phyloP scores from a whole-genome alignment of 2,797 vertebrate species.

The Nyctibius grandis region DNA sequence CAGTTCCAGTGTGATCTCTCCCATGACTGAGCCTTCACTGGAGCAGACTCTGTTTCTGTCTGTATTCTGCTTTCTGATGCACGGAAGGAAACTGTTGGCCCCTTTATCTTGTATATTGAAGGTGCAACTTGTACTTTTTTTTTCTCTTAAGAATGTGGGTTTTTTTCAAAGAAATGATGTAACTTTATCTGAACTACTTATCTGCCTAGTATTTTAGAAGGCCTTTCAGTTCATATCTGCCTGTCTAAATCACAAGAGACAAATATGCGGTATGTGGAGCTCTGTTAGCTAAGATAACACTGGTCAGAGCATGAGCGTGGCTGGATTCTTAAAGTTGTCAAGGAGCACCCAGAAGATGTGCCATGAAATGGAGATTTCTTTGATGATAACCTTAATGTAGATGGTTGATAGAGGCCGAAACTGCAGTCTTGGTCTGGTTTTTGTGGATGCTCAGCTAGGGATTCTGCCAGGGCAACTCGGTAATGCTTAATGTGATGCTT shows the following conservation, averaged over 20 bases:
- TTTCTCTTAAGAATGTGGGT: neutral
- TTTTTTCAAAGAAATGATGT: neutral
- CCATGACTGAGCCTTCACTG: accelerated
- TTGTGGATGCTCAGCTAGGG: neutral
- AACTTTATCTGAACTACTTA: neutral
- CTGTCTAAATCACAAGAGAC: neutral
- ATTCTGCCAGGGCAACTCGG: neutral
- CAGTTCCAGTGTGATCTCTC: neutral
- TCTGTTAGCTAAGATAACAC: neutral
- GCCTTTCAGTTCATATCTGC: neutral
- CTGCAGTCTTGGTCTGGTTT: neutral
- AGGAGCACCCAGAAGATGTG: neutral
- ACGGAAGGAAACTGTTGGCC: neutral
- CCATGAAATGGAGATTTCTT: neutral
- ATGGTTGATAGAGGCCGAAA: neutral
- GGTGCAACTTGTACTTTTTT: neutral
- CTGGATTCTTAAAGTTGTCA: neutral
- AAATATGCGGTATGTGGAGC: neutral
- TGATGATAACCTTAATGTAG: neutral
- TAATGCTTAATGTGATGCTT: neutral
- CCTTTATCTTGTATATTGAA: neutral
- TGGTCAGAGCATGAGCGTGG: neutral
- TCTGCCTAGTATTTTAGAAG: neutral
- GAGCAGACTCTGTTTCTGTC: neutral
- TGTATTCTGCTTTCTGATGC: neutral